Conservation (phyloP, 2,113 vertebrate genomes). For the Rana temporaria region DNA sequence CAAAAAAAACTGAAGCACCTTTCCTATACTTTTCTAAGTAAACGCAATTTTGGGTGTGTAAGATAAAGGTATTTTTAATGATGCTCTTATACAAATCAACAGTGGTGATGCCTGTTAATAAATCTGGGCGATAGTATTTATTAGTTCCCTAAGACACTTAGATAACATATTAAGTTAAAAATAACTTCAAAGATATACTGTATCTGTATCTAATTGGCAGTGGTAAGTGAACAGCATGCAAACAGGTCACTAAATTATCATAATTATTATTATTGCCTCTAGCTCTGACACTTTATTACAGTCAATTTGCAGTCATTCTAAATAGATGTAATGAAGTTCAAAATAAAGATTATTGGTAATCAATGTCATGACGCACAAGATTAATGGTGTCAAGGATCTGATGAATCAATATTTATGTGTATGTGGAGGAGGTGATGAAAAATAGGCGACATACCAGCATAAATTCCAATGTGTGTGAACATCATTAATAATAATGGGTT, state of each 20-base stretch:
- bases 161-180: neutral
- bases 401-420: constrained; percentile 49
- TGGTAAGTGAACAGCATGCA: constrained; percentile 23
- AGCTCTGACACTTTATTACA: constrained; percentile 39
- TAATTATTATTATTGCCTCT: constrained; percentile 47
- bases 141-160: neutral
- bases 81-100: neutral
- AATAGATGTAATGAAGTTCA: constrained; percentile 53
- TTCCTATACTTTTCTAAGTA: too few species aligned
- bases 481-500: constrained; percentile 53
- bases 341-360: constrained; percentile 56
- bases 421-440: constrained; percentile 29
- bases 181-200: constrained; percentile 6
- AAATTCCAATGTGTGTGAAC: constrained; percentile 33
- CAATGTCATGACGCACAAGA: constrained; percentile 40
- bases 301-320: constrained; percentile 49
- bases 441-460: constrained; percentile 34
- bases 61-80: too few species aligned
- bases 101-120: neutral
- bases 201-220: constrained; percentile 26
- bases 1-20: too few species aligned
- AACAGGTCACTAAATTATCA: constrained; percentile 45
- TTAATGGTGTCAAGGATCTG: constrained; percentile 38
- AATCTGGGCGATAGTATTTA: neutral
- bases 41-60: too few species aligned